Percentiles rank a stretch among this genome's conserved stretches.
Conservation (phyloP, 2,113 vertebrate species). For the Neolamprologus caudopunctatus region DNA sequence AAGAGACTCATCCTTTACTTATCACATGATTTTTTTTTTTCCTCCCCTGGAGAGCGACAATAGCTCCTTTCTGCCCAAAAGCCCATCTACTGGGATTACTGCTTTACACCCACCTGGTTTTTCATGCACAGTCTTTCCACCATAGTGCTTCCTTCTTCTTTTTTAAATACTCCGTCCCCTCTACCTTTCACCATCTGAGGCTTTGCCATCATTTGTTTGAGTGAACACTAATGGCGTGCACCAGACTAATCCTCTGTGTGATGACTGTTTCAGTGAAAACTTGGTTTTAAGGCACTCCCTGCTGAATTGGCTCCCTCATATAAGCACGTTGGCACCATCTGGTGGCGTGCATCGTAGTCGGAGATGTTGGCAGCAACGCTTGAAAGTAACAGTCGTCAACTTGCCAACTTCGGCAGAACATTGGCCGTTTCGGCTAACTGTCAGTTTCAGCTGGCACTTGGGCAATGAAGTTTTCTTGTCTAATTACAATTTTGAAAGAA, state of each 20-base stretch:
- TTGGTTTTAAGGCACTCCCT: not conserved
- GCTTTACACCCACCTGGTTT: not conserved
- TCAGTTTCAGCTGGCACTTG: not conserved
- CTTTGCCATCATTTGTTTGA: not conserved
- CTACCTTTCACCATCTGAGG: not conserved
- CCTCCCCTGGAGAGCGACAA: not conserved
- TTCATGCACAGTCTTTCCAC: not conserved
- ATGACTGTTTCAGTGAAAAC: not conserved
- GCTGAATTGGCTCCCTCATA: not conserved
- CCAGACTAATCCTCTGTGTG: not conserved
- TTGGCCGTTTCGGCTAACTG: not conserved
- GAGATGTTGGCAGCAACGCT: constrained; percentile 16
- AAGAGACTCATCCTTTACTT: not conserved
- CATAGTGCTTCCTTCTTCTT: not conserved
- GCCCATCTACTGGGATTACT: not conserved
- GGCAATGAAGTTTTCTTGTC: not conserved
- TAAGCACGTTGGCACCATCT: not conserved
- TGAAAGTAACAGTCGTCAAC: not conserved
- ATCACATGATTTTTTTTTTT: not conserved
- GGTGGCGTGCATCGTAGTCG: not conserved
- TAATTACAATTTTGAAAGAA: constrained; percentile 4
- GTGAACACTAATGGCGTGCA: not conserved
- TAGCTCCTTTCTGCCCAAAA: not conserved
- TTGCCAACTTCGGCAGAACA: constrained; percentile 21
- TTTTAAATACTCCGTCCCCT: not conserved